Conservation (phyloP, 2,888 invertebrate species). For the Ochlodes sylvanus region DNA sequence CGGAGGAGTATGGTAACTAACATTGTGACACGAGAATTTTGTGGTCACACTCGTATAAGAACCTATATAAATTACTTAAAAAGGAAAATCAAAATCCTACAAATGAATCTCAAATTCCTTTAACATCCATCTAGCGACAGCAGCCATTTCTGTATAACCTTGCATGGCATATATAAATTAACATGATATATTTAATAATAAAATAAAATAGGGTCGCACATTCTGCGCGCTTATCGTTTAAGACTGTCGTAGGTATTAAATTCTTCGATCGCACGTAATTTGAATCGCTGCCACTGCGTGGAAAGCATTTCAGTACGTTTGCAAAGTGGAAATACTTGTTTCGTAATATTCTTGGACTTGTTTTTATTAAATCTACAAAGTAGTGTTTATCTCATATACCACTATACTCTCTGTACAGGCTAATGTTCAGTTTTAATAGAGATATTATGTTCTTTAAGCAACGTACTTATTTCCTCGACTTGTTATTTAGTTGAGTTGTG, state of each 20-base stretch:
- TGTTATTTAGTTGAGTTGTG: not conserved
- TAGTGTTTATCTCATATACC: constrained; percentile 7
- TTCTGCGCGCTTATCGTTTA: constrained; percentile 27
- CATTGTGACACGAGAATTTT: too few species aligned
- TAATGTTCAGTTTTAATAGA: not conserved
- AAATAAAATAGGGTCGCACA: constrained; percentile 15
- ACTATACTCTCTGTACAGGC: not conserved
- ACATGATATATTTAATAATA: constrained; percentile 1
- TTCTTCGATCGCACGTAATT: constrained; percentile 35
- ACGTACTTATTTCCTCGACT: not conserved
- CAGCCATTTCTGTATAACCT: not conserved
- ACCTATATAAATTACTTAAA: too few species aligned
- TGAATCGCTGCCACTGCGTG: constrained; percentile 29
- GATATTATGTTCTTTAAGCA: not conserved
- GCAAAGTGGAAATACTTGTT: constrained; percentile 33
- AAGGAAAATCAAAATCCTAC: too few species aligned
- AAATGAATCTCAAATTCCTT: too few species aligned
- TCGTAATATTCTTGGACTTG: constrained; percentile 19
- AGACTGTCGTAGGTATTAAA: constrained; percentile 29
- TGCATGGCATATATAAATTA: not conserved
- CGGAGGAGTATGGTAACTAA: too few species aligned
- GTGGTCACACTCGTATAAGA: too few species aligned
- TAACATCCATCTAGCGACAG: not conserved
- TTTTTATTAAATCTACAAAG: constrained; percentile 25
- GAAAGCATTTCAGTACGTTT: constrained; percentile 28